These are phyloP conservation scores for Tragelaphus oryx DNA, from an alignment of 2,797 vertebrate species.

Conservation along the genomic window DNA sequence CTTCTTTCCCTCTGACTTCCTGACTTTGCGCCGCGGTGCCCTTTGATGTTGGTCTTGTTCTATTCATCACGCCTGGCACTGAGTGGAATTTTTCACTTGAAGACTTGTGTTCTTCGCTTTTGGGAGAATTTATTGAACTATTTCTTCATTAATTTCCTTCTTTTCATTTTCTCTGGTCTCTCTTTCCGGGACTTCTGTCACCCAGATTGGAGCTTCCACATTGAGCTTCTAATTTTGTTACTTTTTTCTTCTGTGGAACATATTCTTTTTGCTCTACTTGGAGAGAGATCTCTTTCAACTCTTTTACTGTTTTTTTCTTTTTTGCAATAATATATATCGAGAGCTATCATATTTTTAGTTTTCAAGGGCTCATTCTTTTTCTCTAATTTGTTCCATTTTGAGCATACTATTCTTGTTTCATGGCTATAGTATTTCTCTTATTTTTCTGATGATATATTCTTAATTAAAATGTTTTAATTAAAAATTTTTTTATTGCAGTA, in stretches of 20 bases:
- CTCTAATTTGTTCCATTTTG: not conserved
- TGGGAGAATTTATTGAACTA: not conserved
- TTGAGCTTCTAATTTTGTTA: not conserved
- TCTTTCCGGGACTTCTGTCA: not conserved
- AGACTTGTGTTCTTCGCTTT: not conserved
- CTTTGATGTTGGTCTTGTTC: not conserved
- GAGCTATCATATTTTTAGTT: not conserved
- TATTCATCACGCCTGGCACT: not conserved
- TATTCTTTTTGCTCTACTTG: not conserved
- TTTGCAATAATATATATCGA: not conserved
- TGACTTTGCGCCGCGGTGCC: not conserved
- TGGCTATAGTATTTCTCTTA: not conserved
- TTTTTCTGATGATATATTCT: not conserved
- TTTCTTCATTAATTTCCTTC: not conserved
- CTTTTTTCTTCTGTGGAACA: not conserved
- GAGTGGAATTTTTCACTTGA: not conserved
- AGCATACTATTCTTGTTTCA: not conserved
- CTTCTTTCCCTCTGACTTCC: constrained; percentile 7
- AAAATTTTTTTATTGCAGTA: not conserved
- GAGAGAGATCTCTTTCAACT: not conserved
- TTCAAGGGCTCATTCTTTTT: not conserved
- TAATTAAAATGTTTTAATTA: not conserved
- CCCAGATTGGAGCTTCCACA: not conserved
- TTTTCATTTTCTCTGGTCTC: not conserved
- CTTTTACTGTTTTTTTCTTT: not conserved